Evolutionary conservation across 2,888 invertebrate species (phyloP).

Genomic region (Mythimna albipuncta): DNA sequence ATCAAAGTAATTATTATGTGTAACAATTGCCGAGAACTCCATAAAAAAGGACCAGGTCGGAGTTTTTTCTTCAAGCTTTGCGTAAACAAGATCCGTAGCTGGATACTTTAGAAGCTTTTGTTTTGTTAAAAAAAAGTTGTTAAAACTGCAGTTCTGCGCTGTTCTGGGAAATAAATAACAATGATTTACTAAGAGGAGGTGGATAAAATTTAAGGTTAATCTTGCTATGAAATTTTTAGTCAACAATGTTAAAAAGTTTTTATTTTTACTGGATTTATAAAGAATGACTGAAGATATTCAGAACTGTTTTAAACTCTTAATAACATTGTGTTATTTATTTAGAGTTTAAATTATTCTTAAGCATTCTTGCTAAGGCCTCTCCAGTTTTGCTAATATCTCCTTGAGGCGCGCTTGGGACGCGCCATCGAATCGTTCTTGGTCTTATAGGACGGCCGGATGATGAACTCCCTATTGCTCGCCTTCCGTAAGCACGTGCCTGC

Average conservation of each 20-base stretch:
- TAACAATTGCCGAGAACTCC: conserved; percentile 18
- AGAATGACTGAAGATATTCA: not conserved
- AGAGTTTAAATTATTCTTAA: too few species aligned
- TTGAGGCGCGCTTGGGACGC: too few species aligned
- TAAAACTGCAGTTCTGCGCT: conserved; percentile 5
- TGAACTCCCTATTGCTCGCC: too few species aligned
- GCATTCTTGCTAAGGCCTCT: too few species aligned
- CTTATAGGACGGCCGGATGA: too few species aligned
- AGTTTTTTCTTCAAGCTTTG: conserved; percentile 11
- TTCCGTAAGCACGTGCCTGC: too few species aligned
- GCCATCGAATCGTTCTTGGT: too few species aligned
- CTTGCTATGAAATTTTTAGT: not conserved
- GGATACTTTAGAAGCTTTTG: conserved; percentile 7
- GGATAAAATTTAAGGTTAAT: not conserved
- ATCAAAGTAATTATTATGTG: conserved; percentile 46
- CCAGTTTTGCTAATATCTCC: too few species aligned
- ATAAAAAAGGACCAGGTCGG: conserved; percentile 8
- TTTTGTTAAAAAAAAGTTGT: conserved; percentile 9
- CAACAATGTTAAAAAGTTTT: not conserved
- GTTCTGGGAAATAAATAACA: conserved; percentile 23
- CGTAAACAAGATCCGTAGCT: conserved; percentile 13
- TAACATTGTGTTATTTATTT: too few species aligned
- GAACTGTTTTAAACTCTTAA: too few species aligned
- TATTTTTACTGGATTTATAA: not conserved
- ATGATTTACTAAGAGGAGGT: conserved; percentile 1